Base-by-base conservation (phyloP, 2,797 vertebrate species). In the Kryptopterus vitreolus region DNA sequence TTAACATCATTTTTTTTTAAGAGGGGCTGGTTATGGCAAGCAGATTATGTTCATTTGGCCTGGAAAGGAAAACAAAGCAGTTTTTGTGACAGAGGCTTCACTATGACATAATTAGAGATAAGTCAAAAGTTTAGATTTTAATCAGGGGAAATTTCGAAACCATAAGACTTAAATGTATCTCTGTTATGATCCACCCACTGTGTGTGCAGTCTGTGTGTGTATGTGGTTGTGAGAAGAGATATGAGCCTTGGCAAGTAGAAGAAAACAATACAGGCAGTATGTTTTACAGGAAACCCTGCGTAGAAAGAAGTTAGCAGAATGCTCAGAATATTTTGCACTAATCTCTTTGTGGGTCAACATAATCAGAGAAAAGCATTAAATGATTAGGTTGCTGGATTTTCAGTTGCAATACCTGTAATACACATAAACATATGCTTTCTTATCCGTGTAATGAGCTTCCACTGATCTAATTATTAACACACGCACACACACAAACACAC, bases 41-140 rank as follows among this genome's bases (percentile, higher is more conserved):
- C 53, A 76, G 81, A 82, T 84, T 80, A 80, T 85, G 77, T 83
- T 85, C 77, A 75, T 73, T 59, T 78, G 69, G 31, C 75, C 77
- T 50, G 65, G 53, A 72, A 84, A 75, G 43, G 20, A 71, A 63
- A 81, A 86, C 79, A 77, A 80, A 83, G 79, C 78, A 78, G 38
- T 68, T 61, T 68, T 80, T 82, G 75, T 82, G 57, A 81, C 72
- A 76, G 52, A 84, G 76, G 65, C 80, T 65, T 72, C 66, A 33
- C 78, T 53, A 20, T 74, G 48, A 82, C 20, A 81, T 80, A 81
- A 84, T 63, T 78, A 65, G 80, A 84, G 77, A 78, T 65, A 74
- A 38, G 46, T 66, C 58, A 78, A 48, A 84, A 78, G 79, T 74
- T 65, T 65, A 77, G 33, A 58, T 33, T 59, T 79, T 79, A 69